Evolutionary conservation across 2,888 invertebrate species (phyloP).

Genomic region (Lasioglossum villosulum): DNA sequence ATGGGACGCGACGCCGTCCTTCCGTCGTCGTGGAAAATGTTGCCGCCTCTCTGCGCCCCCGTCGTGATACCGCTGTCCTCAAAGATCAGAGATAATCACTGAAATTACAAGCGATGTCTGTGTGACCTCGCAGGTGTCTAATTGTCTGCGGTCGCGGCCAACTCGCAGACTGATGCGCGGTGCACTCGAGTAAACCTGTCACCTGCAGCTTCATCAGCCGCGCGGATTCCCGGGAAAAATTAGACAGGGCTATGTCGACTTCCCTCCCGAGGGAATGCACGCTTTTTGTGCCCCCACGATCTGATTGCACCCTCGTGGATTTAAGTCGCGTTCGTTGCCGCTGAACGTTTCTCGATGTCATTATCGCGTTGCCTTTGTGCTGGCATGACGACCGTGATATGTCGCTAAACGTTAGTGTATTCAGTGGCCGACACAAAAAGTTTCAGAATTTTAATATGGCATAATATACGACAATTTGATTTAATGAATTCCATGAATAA

Average conservation of each 20-base stretch:
- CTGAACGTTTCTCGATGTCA: background rate
- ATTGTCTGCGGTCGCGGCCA: constrained; percentile 46
- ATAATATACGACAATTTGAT: background rate
- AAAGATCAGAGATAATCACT: constrained; percentile 50
- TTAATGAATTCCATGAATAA: no score
- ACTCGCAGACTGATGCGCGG: constrained; percentile 15
- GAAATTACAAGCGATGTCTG: constrained; percentile 62
- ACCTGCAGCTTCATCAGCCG: constrained; percentile 43
- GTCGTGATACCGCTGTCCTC: constrained; percentile 8
- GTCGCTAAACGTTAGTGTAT: background rate
- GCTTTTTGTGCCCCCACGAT: background rate
- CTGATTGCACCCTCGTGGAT: constrained; percentile 14
- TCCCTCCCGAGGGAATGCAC: background rate
- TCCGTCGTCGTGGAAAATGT: constrained; percentile 11
- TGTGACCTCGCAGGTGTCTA: constrained; percentile 64
- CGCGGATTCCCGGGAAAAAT: constrained; percentile 21
- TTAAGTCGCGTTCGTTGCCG: constrained; percentile 11
- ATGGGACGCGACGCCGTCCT: constrained; percentile 21
- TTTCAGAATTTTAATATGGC: background rate
- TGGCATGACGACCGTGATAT: no score
- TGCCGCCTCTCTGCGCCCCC: background rate
- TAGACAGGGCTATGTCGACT: background rate
- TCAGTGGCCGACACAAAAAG: background rate
- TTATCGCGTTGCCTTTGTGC: constrained; percentile 6
- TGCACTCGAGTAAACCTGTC: constrained; percentile 35